Conservation (phyloP, 2,888 invertebrate genomes). For the Biston betularia region DNA sequence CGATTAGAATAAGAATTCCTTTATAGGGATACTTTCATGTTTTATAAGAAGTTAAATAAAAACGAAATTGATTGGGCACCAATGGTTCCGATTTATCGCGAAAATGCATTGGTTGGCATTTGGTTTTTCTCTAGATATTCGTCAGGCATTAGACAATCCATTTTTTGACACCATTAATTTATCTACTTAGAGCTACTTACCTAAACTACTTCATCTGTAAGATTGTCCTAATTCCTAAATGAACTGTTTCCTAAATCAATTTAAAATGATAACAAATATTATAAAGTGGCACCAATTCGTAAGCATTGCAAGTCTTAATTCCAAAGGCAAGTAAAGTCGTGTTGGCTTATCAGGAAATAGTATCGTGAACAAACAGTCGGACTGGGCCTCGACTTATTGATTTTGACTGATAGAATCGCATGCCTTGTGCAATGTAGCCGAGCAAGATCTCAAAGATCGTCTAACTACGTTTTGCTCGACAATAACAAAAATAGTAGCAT, state of each 20-base stretch:
- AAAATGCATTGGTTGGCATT: no score
- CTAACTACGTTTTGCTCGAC: constrained; percentile 1
- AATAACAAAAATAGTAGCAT: no score
- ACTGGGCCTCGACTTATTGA: constrained; percentile 66
- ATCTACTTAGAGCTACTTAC: not conserved
- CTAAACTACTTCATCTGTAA: not conserved
- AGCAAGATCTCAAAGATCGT: constrained; percentile 30
- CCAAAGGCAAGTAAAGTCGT: constrained; percentile 43
- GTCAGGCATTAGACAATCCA: no score
- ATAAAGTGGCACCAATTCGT: constrained; percentile 18
- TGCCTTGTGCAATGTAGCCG: constrained; percentile 42
- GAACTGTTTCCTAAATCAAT: not conserved
- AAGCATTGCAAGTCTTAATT: constrained; percentile 29
- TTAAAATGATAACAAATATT: constrained; percentile 12
- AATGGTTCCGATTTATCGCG: no score
- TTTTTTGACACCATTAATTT: no score
- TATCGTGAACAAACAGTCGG: constrained; percentile 70
- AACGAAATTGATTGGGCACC: no score
- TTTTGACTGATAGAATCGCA: constrained; percentile 72
- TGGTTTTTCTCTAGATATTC: no score
- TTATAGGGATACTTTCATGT: no score
- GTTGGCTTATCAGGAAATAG: constrained; percentile 60
- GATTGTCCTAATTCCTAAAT: not conserved
- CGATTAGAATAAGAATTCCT: not conserved
- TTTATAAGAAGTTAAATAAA: no score